A percentile compares a stretch with the other conserved stretches of the same genome.
These are phyloP conservation scores for Trimorus sp. DNA, from an alignment of 2,888 invertebrate genomes.

Conservation along the genomic window DNA sequence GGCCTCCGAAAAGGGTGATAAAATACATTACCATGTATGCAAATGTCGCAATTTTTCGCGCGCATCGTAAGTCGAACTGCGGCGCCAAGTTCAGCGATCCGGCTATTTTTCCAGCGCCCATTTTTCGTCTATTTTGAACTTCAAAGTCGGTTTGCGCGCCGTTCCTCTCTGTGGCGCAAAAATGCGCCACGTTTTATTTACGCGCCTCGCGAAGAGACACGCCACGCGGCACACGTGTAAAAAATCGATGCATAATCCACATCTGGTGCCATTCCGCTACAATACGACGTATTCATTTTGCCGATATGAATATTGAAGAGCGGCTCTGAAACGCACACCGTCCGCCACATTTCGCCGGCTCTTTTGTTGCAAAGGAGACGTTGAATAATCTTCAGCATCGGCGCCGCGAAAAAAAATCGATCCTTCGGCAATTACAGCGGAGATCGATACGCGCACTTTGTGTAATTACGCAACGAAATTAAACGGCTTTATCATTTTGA, in stretches of 20 bases:
- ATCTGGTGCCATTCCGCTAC: constrained; percentile 27
- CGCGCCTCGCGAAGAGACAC: constrained; percentile 17
- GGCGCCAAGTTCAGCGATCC: constrained; percentile 71
- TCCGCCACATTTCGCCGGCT: constrained; percentile 12
- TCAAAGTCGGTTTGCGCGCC: constrained; percentile 45
- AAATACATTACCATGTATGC: constrained; percentile 24
- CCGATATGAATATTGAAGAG: not conserved
- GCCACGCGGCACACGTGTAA: not conserved
- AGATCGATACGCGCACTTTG: constrained; percentile 20
- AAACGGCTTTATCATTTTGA: constrained; percentile 15
- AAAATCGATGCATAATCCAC: constrained; percentile 40
- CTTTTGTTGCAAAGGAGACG: not conserved
- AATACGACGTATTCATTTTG: constrained; percentile 15
- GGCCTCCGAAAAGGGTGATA: not conserved
- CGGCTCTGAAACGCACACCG: too few relatives aligned
- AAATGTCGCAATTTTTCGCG: constrained; percentile 21
- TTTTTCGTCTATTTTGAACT: constrained; percentile 67
- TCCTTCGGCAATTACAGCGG: constrained; percentile 6
- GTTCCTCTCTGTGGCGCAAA: constrained; percentile 15
- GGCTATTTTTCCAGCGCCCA: constrained; percentile 68
- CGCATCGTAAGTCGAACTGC: constrained; percentile 31
- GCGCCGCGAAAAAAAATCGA: not conserved
- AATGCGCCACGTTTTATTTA: constrained; percentile 58
- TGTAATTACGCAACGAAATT: constrained; percentile 24
- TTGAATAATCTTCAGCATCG: not conserved